Base-by-base conservation (phyloP, 2,113 vertebrate genomes). In the Cyprinodon variegatus region DNA sequence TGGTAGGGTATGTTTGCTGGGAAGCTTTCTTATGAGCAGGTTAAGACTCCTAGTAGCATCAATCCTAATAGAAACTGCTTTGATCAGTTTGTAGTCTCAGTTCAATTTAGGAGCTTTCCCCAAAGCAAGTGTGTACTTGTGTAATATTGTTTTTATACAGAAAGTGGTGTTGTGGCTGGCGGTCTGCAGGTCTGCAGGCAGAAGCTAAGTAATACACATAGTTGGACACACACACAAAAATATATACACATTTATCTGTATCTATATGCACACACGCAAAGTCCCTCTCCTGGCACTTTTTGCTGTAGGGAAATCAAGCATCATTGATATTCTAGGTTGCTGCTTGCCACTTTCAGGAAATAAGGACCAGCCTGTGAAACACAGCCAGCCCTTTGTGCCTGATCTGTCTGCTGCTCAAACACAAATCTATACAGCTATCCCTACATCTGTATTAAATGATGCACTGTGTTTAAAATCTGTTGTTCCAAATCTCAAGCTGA, bases 261-360 rank as follows among this genome's bases (percentile, higher is more conserved):
- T n/a, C 61, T 29, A 74, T 60, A 53, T 59, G 22, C 2, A n/a
- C 12, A 60, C 48, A 72, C 41, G 77, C 71, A 74, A 20, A 39
- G 71, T 43, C 59, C 48, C 22, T 65, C 17, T 61, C 68, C 76
- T 75, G 61, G 39, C 41, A 65, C 20, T 74, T 64, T 74, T 76
- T 69, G 50, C 70, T 85, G 79, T 81, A 69, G 81, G 37, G 63
- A 70, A 81, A 76, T 81, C 62, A 69, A 82, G 81, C 72, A n/a
- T 90, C 90, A 93, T 93, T 94, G 87, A 92, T 90, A 94, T 94
- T 93, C 91, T 74, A 82, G 81, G 74, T 88, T 82, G 81, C 67
- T 78, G 76, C 89, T 91, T 71, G 83, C 88, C 89, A 89, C 90
- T 87, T 92, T 91, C 91, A 93, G 91, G 88, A 92, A 94, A 91